These are phyloP conservation scores for Corythucha ciliata DNA, from an alignment of 2,888 invertebrate species.

Conservation along the genomic window DNA sequence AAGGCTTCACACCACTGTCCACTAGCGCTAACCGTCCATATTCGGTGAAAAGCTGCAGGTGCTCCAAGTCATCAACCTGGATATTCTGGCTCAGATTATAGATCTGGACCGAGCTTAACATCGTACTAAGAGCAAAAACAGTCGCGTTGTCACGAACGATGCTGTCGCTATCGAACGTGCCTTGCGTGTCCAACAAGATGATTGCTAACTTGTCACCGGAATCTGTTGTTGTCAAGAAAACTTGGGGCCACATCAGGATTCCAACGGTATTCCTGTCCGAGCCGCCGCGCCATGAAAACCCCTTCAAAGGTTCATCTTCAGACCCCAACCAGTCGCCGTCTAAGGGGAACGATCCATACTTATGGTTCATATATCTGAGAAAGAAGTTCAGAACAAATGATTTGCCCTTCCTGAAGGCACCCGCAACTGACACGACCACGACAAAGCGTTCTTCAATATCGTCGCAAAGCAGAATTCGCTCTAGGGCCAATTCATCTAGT, in stretches of 20 bases:
- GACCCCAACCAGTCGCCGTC: slow-evolving; percentile 67
- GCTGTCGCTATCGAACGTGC: slow-evolving; percentile 93
- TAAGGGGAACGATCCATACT: slow-evolving; percentile 38
- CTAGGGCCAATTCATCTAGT: slow-evolving; percentile 69
- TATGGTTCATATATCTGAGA: slow-evolving; percentile 74
- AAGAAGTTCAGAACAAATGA: slow-evolving; percentile 94
- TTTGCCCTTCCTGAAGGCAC: slow-evolving; percentile 95
- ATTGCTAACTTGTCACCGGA: slow-evolving; percentile 71
- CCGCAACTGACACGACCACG: slow-evolving; percentile 89
- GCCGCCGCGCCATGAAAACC: slow-evolving; percentile 91
- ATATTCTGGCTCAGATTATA: slow-evolving; percentile 94
- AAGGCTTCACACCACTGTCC: slow-evolving; percentile 79
- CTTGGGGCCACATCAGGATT: slow-evolving; percentile 90
- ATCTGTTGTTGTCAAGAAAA: slow-evolving; percentile 65
- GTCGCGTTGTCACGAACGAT: slow-evolving; percentile 96
- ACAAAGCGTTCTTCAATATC: slow-evolving; percentile 72
- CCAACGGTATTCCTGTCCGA: slow-evolving; percentile 92
- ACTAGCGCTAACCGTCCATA: slow-evolving; percentile 89
- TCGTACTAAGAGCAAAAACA: slow-evolving; percentile 93
- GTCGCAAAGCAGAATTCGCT: slow-evolving; percentile 60
- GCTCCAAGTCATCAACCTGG: slow-evolving; percentile 94
- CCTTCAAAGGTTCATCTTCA: slow-evolving; percentile 69
- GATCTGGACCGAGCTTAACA: slow-evolving; percentile 92
- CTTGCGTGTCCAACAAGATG: slow-evolving; percentile 87
- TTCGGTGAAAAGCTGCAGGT: slow-evolving; percentile 92